Percentiles rank a stretch among this genome's conserved stretches.
Evolutionary conservation across 2,888 invertebrate species (phyloP).

Genomic region (Caenorhabditis sulstoni): DNA sequence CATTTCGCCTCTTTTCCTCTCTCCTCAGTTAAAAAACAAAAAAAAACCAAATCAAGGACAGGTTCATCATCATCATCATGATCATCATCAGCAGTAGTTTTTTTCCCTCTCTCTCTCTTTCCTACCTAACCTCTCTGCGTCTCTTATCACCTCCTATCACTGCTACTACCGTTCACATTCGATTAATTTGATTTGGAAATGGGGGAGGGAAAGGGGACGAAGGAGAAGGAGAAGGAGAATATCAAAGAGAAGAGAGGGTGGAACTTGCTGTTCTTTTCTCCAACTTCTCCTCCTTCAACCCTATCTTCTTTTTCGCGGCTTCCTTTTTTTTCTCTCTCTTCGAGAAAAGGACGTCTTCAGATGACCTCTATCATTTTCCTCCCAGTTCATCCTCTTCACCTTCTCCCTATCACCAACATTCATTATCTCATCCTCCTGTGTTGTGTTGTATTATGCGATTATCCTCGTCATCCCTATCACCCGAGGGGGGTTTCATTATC

Average conservation of each 20-base stretch:
- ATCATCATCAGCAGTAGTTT: conserved; percentile 9
- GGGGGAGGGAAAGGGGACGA: conserved; percentile 8
- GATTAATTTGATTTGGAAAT: conserved; percentile 42
- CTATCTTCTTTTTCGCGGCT: background rate
- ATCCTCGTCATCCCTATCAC: too few species aligned
- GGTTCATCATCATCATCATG: conserved; percentile 15
- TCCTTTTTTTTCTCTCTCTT: background rate
- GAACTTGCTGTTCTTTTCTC: conserved; percentile 6
- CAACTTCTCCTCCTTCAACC: conserved; percentile 17
- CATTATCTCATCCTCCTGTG: too few species aligned
- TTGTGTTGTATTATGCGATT: too few species aligned
- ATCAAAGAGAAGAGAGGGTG: conserved; percentile 11
- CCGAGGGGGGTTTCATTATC: too few species aligned
- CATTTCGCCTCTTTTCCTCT: too few species aligned
- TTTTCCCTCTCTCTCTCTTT: conserved; percentile 1
- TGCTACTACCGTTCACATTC: conserved; percentile 47
- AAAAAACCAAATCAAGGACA: background rate
- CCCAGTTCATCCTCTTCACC: background rate
- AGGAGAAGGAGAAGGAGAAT: conserved; percentile 17
- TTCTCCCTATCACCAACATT: background rate
- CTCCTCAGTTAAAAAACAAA: too few species aligned
- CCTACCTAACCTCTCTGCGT: conserved; percentile 4
- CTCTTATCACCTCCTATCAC: conserved; percentile 22
- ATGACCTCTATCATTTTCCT: too few species aligned
- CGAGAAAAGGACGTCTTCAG: too few species aligned